A percentile compares a stretch with the other conserved stretches of the same genome.
These are phyloP conservation scores for Engystomops pustulosus DNA, from an alignment of 2,113 vertebrate species.

Conservation along the genomic window DNA sequence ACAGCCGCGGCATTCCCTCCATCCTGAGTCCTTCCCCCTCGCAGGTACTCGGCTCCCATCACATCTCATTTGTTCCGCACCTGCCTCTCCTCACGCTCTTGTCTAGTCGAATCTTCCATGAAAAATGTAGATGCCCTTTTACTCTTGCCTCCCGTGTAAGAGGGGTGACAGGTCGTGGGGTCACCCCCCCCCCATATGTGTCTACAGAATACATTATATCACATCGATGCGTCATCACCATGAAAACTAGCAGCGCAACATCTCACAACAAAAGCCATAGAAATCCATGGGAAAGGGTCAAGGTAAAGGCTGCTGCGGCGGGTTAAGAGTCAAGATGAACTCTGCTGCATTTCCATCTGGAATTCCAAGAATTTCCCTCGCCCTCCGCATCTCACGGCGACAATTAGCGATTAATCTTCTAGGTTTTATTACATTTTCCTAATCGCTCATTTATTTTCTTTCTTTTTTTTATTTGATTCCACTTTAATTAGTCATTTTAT, in stretches of 20 bases:
- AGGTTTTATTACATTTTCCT: too few species aligned
- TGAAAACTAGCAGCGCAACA: too few species aligned
- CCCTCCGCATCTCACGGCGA: too few species aligned
- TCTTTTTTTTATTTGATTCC: background rate
- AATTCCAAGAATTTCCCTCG: too few species aligned
- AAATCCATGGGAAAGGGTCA: too few species aligned
- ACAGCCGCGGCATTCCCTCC: conserved; percentile 43
- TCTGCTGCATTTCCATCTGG: too few species aligned
- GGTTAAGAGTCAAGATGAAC: too few species aligned
- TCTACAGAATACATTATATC: too few species aligned
- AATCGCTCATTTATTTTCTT: background rate
- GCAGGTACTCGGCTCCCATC: conserved; percentile 50
- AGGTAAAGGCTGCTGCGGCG: too few species aligned
- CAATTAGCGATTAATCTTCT: background rate
- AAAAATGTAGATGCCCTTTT: background rate
- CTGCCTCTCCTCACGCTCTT: conserved; percentile 38
- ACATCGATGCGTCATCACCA: background rate
- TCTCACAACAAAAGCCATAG: too few species aligned
- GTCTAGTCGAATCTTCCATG: conserved; percentile 39
- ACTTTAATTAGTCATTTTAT: too few species aligned
- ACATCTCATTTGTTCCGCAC: conserved; percentile 52
- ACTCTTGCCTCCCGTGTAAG: conserved; percentile 6
- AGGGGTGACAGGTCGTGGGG: background rate
- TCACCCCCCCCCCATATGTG: background rate
- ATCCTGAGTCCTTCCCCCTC: conserved; percentile 25